A percentile compares a stretch with the other conserved stretches of the same genome.
Conservation (phyloP, 2,113 vertebrate species). For the Holacanthus passer region DNA sequence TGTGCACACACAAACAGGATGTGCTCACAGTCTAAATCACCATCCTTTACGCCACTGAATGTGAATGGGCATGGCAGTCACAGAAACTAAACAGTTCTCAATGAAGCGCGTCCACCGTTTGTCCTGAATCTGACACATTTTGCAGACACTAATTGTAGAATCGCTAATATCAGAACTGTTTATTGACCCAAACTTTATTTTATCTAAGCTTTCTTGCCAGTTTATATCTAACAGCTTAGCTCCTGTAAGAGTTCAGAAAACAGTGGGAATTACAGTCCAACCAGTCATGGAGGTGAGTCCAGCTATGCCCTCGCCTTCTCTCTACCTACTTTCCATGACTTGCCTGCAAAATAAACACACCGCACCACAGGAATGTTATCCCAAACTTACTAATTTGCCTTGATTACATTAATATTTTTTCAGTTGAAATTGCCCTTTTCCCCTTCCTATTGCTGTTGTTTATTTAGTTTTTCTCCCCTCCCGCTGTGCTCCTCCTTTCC, state of each 20-base stretch:
- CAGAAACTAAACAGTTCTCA: conserved; percentile 8
- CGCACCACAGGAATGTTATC: conserved; percentile 82
- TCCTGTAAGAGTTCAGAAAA: too few relatives aligned
- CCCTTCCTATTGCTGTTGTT: conserved; percentile 83
- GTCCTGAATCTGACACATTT: conserved; percentile 18
- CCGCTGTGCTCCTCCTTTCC: conserved; percentile 41
- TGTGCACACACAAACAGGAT: conserved; percentile 49
- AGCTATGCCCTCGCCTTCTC: conserved; percentile 9
- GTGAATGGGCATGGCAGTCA: conserved; percentile 18
- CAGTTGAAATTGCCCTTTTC: conserved; percentile 83
- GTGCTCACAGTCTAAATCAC: conserved; percentile 56
- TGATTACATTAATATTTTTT: conserved; percentile 87
- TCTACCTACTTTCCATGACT: conserved; percentile 63
- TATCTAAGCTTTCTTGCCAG: background rate
- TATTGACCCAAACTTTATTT: background rate
- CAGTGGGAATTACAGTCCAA: background rate
- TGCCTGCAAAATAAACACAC: conserved; percentile 76
- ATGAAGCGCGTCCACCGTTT: conserved; percentile 21
- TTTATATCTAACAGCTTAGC: too few relatives aligned
- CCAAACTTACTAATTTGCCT: conserved; percentile 81
- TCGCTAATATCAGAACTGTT: background rate
- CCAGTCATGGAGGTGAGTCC: background rate
- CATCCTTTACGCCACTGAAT: conserved; percentile 14
- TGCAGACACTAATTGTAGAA: conserved; percentile 10
- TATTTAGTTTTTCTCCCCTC: conserved; percentile 70